Percentiles rank a stretch among this genome's conserved stretches.
phyloP scores from a whole-genome alignment of 2,888 invertebrate genomes.

The Apoda limacodes region DNA sequence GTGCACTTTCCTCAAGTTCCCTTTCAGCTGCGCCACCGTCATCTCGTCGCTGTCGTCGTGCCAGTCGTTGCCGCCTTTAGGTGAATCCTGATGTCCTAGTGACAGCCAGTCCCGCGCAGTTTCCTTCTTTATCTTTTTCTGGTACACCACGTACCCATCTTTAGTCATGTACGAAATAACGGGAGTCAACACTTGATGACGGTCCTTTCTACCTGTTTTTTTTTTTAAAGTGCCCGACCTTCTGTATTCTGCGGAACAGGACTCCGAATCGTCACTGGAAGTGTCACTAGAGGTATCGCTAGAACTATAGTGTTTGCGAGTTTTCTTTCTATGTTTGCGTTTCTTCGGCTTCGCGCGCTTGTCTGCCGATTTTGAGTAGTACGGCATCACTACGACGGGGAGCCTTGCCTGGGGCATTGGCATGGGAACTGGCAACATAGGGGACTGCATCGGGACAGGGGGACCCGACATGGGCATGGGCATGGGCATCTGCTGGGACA shows the following conservation, averaged over 20 bases:
- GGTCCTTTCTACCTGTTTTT: slow-evolving; percentile 15
- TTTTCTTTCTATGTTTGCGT: slow-evolving; percentile 18
- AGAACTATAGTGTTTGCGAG: slow-evolving; percentile 20
- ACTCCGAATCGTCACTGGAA: slow-evolving; percentile 17
- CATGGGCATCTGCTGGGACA: slow-evolving; percentile 20
- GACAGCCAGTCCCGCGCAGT: slow-evolving; percentile 49
- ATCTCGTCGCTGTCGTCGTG: slow-evolving; percentile 18
- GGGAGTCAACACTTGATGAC: slow-evolving; percentile 42
- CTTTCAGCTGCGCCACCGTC: slow-evolving; percentile 19
- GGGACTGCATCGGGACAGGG: slow-evolving; percentile 24
- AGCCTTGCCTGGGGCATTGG: slow-evolving; percentile 28
- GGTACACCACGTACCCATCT: slow-evolving; percentile 49
- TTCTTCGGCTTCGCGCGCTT: slow-evolving; percentile 21
- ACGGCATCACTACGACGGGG: slow-evolving; percentile 50
- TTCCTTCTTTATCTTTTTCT: slow-evolving; percentile 50
- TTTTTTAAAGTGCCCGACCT: slow-evolving; percentile 10
- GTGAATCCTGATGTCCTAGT: slow-evolving; percentile 21
- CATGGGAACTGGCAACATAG: slow-evolving; percentile 18
- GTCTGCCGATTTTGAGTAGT: slow-evolving; percentile 31
- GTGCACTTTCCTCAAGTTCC: slow-evolving; percentile 15
- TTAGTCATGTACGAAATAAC: slow-evolving; percentile 54
- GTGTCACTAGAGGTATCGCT: slow-evolving; percentile 17
- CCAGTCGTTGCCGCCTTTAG: slow-evolving; percentile 16
- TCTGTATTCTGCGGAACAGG: slow-evolving; percentile 10
- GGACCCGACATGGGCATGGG: slow-evolving; percentile 18